Conservation (phyloP, 2,797 vertebrate genomes). For the Sebastolobus alascanus region DNA sequence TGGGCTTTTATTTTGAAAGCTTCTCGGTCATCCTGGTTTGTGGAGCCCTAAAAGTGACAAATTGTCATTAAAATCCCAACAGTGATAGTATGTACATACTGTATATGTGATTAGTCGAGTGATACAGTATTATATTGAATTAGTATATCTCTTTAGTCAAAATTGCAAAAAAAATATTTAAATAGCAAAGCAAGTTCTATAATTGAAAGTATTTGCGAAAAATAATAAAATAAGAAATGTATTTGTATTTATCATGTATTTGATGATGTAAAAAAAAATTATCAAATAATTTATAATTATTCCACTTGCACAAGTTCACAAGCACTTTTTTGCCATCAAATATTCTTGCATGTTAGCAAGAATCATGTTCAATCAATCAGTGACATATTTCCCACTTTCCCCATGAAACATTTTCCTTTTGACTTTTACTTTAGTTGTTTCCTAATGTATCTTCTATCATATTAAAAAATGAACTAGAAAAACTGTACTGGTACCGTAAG, state of each 20-base stretch:
- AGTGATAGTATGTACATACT: neutral
- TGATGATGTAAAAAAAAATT: neutral
- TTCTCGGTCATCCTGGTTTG: neutral
- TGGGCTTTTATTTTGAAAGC: conserved; percentile 16
- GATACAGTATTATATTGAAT: neutral
- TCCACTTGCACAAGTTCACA: neutral
- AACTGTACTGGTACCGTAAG: neutral
- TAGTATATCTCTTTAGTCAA: neutral
- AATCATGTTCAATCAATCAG: neutral
- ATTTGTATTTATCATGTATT: neutral
- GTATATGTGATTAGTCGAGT: neutral
- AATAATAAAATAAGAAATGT: neutral
- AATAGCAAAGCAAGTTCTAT: neutral
- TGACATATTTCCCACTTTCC: neutral
- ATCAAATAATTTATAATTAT: neutral
- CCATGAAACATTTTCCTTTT: neutral
- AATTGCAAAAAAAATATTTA: neutral
- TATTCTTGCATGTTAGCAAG: neutral
- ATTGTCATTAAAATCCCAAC: neutral
- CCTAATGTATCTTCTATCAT: neutral
- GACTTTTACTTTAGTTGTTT: neutral
- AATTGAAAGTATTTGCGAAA: neutral
- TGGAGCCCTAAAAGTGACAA: neutral
- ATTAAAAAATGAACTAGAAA: neutral
- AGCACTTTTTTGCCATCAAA: neutral